A percentile compares a stretch with the other conserved stretches of the same genome.
phyloP scores from a whole-genome alignment of 2,797 vertebrate species.

The Halcyon chelicuti region DNA sequence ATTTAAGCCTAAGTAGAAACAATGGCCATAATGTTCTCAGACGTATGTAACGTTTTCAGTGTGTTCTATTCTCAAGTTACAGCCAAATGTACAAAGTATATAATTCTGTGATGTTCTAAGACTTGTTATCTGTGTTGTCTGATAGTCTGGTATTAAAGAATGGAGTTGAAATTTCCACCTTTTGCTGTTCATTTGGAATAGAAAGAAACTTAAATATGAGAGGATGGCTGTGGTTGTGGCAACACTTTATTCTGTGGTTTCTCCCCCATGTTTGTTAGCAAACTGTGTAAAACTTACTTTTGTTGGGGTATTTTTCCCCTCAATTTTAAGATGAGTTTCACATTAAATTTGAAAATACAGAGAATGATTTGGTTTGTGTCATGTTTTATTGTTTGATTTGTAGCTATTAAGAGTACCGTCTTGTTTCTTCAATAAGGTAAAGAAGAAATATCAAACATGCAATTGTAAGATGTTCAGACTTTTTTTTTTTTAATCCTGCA shows the following conservation, averaged over 20 bases:
- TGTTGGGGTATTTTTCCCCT: background rate
- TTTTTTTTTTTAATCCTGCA: background rate
- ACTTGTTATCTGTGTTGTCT: background rate
- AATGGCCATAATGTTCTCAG: background rate
- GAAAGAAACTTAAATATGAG: background rate
- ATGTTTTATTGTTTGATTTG: conserved; percentile 45
- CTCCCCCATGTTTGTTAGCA: background rate
- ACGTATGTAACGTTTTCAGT: background rate
- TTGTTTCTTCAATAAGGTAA: background rate
- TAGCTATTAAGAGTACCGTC: background rate
- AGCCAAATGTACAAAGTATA: background rate
- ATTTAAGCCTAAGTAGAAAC: background rate
- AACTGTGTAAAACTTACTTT: background rate
- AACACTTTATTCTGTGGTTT: background rate
- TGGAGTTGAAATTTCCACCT: background rate
- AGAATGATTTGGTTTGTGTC: conserved; percentile 12
- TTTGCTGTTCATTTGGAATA: background rate
- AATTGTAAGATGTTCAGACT: background rate
- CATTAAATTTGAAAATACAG: conserved; percentile 10
- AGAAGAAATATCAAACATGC: conserved; percentile 44
- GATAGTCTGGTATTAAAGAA: background rate
- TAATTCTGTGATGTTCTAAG: background rate
- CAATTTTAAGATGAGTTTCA: background rate
- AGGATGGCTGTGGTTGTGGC: background rate
- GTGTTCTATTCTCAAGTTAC: background rate